A percentile compares a stretch with the other conserved stretches of the same genome.
Conservation (phyloP, 2,113 vertebrate species). For the Phyllostomus hastatus region DNA sequence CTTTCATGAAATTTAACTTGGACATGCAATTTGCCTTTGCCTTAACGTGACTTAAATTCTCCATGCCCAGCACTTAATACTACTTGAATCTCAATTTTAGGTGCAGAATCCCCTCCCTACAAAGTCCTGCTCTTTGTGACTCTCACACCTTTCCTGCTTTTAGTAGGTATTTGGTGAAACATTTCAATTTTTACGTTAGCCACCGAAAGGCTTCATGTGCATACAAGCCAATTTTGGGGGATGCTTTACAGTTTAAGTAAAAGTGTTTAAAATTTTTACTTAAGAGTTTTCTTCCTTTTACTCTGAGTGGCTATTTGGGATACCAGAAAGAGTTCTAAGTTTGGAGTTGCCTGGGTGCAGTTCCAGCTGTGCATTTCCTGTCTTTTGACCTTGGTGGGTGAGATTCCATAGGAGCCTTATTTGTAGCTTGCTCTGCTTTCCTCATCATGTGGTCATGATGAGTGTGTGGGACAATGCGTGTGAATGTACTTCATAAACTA, state of each 20-base stretch:
- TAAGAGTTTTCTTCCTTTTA: neutral
- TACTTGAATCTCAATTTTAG: neutral
- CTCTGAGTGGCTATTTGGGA: neutral
- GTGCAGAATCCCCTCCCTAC: neutral
- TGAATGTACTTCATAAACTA: neutral
- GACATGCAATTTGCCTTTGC: neutral
- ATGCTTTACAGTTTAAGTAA: neutral
- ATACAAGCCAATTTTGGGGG: neutral
- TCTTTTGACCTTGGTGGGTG: neutral
- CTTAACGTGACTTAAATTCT: neutral
- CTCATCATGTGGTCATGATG: neutral
- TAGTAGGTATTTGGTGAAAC: neutral
- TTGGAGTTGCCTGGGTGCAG: neutral
- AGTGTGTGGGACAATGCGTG: neutral
- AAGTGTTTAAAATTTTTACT: neutral
- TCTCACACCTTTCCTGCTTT: neutral
- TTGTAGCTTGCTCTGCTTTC: neutral
- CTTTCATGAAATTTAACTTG: conserved; percentile 3
- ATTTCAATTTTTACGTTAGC: neutral
- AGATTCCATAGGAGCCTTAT: neutral
- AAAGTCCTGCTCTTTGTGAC: neutral
- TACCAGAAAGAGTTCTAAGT: neutral
- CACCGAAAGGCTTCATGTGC: neutral
- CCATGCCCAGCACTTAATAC: neutral
- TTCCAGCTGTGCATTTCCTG: neutral